A percentile compares a stretch with the other conserved stretches of the same genome.
These are phyloP conservation scores for Nanorana parkeri DNA, from an alignment of 2,113 vertebrate genomes.

Conservation along the genomic window DNA sequence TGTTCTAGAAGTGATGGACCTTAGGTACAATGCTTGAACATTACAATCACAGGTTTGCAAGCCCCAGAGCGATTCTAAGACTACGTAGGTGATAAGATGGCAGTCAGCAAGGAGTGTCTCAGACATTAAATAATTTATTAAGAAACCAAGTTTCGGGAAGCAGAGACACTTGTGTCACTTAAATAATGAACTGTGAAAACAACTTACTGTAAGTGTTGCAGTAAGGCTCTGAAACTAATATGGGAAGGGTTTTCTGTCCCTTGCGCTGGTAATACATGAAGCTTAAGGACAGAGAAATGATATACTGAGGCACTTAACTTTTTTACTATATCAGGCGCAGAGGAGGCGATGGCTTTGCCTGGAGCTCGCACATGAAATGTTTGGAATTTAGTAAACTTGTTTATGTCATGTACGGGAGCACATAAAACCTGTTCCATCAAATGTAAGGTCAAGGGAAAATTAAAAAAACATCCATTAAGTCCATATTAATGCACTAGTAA, in stretches of 20 bases:
- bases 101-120: constrained; percentile 15
- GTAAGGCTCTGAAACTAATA: constrained; percentile 29
- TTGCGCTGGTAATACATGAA: neutral
- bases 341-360: neutral
- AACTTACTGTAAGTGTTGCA: constrained; percentile 29
- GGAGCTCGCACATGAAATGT: neutral
- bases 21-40: neutral
- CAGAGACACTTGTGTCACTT: constrained; percentile 51
- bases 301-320: neutral
- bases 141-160: constrained; percentile 33
- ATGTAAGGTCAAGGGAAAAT: too few species aligned
- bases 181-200: constrained; percentile 51
- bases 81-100: constrained; percentile 14
- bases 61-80: neutral
- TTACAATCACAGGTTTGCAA: neutral
- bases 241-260: constrained; percentile 7
- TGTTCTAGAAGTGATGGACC: neutral
- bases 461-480: too few species aligned
- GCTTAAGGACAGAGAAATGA: neutral
- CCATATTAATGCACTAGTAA: too few species aligned
- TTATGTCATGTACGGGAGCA: neutral
- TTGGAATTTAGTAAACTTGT: neutral
- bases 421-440: too few species aligned
- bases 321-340: neutral
- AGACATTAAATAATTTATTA: constrained; percentile 34